Conservation (phyloP, 2,888 invertebrate species). For the Ferdinandea cuprea region DNA sequence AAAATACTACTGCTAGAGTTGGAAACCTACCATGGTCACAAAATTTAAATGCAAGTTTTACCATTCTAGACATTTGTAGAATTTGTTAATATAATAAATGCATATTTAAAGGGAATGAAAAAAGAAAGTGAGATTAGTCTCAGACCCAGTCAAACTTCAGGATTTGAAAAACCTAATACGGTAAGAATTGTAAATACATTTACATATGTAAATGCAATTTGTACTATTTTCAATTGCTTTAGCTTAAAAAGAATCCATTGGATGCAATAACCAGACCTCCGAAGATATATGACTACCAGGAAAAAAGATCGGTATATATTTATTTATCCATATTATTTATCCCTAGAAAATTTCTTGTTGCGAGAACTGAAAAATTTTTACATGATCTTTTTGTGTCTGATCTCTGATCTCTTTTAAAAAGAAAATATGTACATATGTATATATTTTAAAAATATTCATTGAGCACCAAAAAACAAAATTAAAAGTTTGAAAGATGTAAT, state of each 20-base stretch:
- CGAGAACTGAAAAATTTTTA: too few relatives aligned
- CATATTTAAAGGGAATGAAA: slow-evolving; percentile 72
- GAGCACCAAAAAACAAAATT: too few relatives aligned
- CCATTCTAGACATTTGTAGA: not conserved
- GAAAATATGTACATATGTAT: too few relatives aligned
- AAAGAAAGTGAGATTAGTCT: slow-evolving; percentile 79
- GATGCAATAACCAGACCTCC: slow-evolving; percentile 80
- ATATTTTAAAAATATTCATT: too few relatives aligned
- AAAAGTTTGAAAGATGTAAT: too few relatives aligned
- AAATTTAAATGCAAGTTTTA: slow-evolving; percentile 29
- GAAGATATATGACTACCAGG: slow-evolving; percentile 76
- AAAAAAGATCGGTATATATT: slow-evolving; percentile 78
- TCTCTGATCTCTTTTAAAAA: too few relatives aligned
- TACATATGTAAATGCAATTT: not conserved
- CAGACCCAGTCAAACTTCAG: slow-evolving; percentile 78
- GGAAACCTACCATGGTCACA: too few relatives aligned
- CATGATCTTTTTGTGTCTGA: too few relatives aligned
- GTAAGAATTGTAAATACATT: slow-evolving; percentile 1
- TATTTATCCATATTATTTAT: not conserved
- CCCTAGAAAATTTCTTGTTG: too few relatives aligned
- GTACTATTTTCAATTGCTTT: slow-evolving; percentile 1
- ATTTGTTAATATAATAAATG: not conserved
- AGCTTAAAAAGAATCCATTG: slow-evolving; percentile 79
- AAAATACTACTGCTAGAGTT: slow-evolving; percentile 1
- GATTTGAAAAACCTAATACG: slow-evolving; percentile 32